These are phyloP conservation scores for Xylocampa areola DNA, from an alignment of 2,888 invertebrate genomes.

Conservation along the genomic window DNA sequence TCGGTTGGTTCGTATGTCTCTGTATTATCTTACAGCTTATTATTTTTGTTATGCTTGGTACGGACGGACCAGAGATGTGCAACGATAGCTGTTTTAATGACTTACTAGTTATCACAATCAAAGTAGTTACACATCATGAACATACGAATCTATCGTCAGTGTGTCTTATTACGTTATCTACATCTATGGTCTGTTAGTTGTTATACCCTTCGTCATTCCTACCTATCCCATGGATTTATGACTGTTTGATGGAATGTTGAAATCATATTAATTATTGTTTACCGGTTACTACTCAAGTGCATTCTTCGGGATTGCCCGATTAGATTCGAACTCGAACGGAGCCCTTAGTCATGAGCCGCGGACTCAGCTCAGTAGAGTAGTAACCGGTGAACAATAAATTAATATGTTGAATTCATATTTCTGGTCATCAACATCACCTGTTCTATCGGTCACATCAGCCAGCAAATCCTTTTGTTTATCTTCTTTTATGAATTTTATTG, in stretches of 20 bases:
- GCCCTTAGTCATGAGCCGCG: too few species aligned
- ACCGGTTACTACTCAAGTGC: too few species aligned
- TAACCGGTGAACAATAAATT: too few species aligned
- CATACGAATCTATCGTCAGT: too few species aligned
- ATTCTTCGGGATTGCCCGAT: too few species aligned
- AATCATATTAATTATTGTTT: too few species aligned
- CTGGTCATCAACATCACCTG: conserved; percentile 28
- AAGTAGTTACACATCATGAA: too few species aligned
- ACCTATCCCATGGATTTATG: neutral
- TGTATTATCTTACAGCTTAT: conserved; percentile 62
- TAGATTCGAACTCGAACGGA: too few species aligned
- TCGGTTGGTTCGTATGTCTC: conserved; percentile 72
- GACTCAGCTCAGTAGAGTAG: too few species aligned
- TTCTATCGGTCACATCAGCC: conserved; percentile 8
- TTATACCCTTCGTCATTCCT: neutral
- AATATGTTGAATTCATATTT: conserved; percentile 10
- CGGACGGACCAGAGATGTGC: conserved; percentile 35
- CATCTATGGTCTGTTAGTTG: conserved; percentile 41
- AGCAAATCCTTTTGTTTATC: neutral
- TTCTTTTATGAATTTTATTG: conserved; percentile 2
- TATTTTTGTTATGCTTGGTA: conserved; percentile 34
- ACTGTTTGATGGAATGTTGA: conserved; percentile 3
- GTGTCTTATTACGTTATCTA: neutral
- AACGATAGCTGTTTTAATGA: neutral
- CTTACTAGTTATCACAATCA: too few species aligned